Conservation (phyloP, 2,113 vertebrate species). For the Tiliqua scincoides region DNA sequence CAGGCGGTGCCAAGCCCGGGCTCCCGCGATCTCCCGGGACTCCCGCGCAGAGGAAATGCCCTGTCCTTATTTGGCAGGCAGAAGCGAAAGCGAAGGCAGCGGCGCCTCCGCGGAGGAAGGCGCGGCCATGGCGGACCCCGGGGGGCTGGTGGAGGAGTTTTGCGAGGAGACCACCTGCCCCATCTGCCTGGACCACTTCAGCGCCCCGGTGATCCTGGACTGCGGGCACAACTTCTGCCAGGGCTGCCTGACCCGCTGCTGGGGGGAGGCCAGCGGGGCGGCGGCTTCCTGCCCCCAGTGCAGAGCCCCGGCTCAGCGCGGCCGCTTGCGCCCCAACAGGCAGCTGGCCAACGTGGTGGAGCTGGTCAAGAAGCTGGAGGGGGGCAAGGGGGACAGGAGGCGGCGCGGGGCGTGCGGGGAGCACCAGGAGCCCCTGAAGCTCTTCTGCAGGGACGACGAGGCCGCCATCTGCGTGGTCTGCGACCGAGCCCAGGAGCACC, state of each 20-base stretch:
- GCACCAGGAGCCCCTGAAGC: background rate
- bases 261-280: background rate
- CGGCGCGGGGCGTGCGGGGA: background rate
- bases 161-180: background rate
- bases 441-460: background rate
- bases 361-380: background rate
- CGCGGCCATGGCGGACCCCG: background rate
- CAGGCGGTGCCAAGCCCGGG: too few relatives aligned
- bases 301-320: rapidly evolving
- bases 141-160: background rate
- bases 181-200: constrained; percentile 1
- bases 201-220: background rate
- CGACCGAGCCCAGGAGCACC: background rate
- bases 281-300: background rate
- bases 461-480: background rate
- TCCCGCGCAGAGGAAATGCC: too few relatives aligned
- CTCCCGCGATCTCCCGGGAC: too few relatives aligned
- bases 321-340: background rate
- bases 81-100: too few relatives aligned
- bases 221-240: constrained; percentile 23
- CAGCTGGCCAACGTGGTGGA: constrained; percentile 1
- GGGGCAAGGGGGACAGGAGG: rapidly evolving
- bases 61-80: too few relatives aligned
- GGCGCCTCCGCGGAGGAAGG: too few relatives aligned
- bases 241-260: background rate